These are phyloP conservation scores for Dryomyza anilis DNA, from an alignment of 2,888 invertebrate species.

Conservation along the genomic window DNA sequence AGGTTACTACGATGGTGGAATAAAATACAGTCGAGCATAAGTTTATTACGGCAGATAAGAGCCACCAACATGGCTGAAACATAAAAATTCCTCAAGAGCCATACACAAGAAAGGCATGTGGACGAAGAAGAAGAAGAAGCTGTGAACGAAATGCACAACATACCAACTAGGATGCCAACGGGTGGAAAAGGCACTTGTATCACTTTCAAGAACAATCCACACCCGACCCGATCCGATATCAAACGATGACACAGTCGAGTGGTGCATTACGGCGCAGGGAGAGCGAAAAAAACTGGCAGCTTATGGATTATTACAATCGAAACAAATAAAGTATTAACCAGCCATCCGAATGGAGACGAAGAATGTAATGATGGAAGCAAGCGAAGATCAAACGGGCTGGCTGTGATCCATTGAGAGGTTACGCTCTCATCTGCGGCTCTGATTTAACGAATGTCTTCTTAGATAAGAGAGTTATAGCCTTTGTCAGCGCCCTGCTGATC, in stretches of 20 bases:
- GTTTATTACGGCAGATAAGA: neutral
- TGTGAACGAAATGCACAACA: constrained; percentile 36
- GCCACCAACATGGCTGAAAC: constrained; percentile 8
- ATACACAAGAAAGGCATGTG: neutral
- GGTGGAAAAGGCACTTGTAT: neutral
- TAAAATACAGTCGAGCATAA: neutral
- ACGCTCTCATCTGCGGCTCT: neutral
- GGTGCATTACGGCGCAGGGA: constrained; percentile 28
- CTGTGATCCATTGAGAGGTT: constrained; percentile 1
- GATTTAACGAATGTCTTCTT: constrained; percentile 45
- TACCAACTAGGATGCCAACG: constrained; percentile 49
- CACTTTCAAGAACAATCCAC: neutral
- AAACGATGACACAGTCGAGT: neutral
- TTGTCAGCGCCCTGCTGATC: constrained; percentile 40
- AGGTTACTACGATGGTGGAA: neutral
- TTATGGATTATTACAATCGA: constrained; percentile 47
- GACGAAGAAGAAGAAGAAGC: constrained; percentile 34
- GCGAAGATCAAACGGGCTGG: neutral
- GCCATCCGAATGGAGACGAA: too few species aligned
- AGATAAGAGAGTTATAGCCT: constrained; percentile 48
- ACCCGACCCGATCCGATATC: neutral
- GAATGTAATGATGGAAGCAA: too few species aligned
- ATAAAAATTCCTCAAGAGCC: neutral
- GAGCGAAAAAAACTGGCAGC: constrained; percentile 53
- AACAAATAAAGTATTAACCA: constrained; percentile 36